These are phyloP conservation scores for Pristionchus pacificus DNA, from an alignment of 1,140 invertebrate genomes.

Conservation along the genomic window DNA sequence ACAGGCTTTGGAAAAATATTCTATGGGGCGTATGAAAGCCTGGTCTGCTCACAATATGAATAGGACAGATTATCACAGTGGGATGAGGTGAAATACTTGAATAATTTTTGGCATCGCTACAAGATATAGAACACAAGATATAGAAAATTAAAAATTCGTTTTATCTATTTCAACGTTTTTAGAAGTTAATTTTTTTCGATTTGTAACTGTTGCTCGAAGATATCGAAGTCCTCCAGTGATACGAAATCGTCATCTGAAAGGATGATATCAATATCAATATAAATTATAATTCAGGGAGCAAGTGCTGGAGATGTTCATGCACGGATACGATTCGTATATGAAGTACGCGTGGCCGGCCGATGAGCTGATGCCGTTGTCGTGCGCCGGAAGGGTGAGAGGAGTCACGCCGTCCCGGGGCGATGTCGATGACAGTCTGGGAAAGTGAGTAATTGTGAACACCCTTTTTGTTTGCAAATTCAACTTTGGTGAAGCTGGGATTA, in stretches of 20 bases:
- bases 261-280: not conserved
- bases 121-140: not conserved
- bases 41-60: too few species aligned
- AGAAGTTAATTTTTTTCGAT: too few species aligned
- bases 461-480: too few species aligned
- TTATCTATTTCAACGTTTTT: too few species aligned
- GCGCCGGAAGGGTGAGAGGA: conserved; percentile 78
- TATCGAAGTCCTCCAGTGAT: not conserved
- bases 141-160: not conserved
- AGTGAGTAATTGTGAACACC: too few species aligned
- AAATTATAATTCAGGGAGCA: conserved; percentile 67
- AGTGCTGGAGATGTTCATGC: conserved; percentile 89
- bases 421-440: conserved; percentile 89
- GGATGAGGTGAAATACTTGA: too few species aligned
- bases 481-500: conserved; percentile 1
- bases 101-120: too few species aligned
- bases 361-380: conserved; percentile 94
- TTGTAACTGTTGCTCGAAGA: too few species aligned
- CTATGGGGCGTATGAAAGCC: too few species aligned
- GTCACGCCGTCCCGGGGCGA: conserved; percentile 80
- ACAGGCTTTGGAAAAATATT: too few species aligned
- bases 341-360: conserved; percentile 89
- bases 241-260: not conserved
- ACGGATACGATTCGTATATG: conserved; percentile 95
- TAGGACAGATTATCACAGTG: too few species aligned